Base-by-base conservation (phyloP, 2,888 invertebrate species). In the Ypsolopha scabrella region DNA sequence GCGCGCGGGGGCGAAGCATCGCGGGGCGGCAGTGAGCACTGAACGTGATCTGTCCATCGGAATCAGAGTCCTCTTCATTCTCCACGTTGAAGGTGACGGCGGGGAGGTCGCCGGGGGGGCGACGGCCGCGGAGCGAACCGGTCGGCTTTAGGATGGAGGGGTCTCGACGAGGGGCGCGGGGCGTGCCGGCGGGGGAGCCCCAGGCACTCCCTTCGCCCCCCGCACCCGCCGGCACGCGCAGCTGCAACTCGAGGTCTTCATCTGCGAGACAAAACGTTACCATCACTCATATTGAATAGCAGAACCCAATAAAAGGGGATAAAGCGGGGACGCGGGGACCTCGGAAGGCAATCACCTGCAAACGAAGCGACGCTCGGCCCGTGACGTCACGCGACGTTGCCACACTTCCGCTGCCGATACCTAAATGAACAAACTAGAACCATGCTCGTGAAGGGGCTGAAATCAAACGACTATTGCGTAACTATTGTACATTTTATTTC, bases 41-140 rank as follows among this genome's bases (percentile, higher is more conserved):
- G 75, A 85, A 83, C 53, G 83, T 78, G 72, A 86, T 81, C 65
- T 80, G 86, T 34, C 79, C 76, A 52, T 79, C 82, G 65, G 73
- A 72, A 65, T 74, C 75, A 33, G 76, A 72, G 60, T 77, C 77
- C 44, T 75, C 70, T 62, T 85, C 86, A 74, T 75, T 72, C 70
- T 85, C 85, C 48, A 86, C 82, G 72, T 70, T 77, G 73, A 87
- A 87, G 63, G 82, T 85, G 70, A 87, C 86, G 65, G 75, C 72
- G 65, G 82, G 80, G 13, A 56, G 61, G 54, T 65, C 62, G 55
- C 72, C 70, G 38, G 70, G 70, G 55, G 55, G 70, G 54, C 74
- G 72, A 55, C 58, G 57, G 53, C 67, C 58, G 51, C 63, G 71
- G 55, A 72, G 72, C 53, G 67, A 64, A 62, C 61, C 69, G 55